A percentile compares a stretch with the other conserved stretches of the same genome.
Evolutionary conservation across 2,888 invertebrate species (phyloP).

Genomic region (Thera britannica): DNA sequence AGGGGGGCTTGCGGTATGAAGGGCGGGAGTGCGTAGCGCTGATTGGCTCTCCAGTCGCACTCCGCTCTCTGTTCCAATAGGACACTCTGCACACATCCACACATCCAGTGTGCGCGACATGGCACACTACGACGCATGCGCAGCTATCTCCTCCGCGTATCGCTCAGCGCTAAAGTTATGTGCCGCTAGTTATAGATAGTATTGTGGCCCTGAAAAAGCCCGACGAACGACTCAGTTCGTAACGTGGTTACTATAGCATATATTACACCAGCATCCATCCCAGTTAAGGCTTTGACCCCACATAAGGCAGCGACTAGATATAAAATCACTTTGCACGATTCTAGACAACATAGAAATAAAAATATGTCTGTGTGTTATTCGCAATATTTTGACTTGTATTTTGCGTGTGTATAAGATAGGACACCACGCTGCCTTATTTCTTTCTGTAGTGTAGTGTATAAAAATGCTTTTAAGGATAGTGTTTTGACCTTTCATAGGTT

Average conservation of each 20-base stretch:
- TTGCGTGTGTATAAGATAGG: slow-evolving; percentile 22
- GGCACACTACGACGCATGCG: no score
- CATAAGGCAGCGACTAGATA: slow-evolving; percentile 11
- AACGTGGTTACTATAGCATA: slow-evolving; percentile 3
- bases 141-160: no score
- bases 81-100: no score
- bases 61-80: no score
- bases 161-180: no score
- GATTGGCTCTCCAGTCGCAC: no score
- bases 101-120: no score
- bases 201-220: no score
- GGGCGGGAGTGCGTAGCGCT: no score
- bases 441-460: slow-evolving; percentile 21
- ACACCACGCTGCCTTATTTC: slow-evolving; percentile 30
- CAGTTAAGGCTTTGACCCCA: slow-evolving; percentile 1
- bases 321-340: slow-evolving; percentile 1
- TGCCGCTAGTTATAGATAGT: no score
- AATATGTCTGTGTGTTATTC: slow-evolving; percentile 18
- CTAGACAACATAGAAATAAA: slow-evolving; percentile 5
- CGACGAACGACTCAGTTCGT: not conserved
- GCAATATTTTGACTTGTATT: slow-evolving; percentile 22
- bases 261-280: slow-evolving; percentile 12
- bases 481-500: slow-evolving; percentile 6
- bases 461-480: slow-evolving; percentile 17
- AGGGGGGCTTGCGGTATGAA: no score